A percentile compares a stretch with the other conserved stretches of the same genome.
Evolutionary conservation across 2,888 invertebrate genomes (phyloP).

Genomic region (Clepsis dumicolana): DNA sequence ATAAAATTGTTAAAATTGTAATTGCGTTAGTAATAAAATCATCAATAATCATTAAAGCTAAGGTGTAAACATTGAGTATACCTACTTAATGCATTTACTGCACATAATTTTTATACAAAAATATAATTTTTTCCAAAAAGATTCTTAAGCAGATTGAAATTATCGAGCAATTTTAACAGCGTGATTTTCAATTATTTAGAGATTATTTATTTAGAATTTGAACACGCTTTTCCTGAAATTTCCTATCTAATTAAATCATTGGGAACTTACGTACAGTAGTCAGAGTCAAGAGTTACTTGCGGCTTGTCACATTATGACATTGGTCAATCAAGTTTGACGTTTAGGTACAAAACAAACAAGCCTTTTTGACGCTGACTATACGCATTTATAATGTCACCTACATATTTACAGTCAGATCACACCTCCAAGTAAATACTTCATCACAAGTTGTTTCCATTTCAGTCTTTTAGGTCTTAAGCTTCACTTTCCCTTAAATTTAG

Average conservation of each 20-base stretch:
- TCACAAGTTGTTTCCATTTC: conserved; percentile 82
- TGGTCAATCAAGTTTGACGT: no score
- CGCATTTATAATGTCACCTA: conserved; percentile 51
- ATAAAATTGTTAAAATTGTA: conserved; percentile 12
- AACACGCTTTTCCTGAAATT: conserved; percentile 69
- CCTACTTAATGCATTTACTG: conserved; percentile 65
- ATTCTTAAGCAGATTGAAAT: conserved; percentile 49
- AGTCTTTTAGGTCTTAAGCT: conserved; percentile 67
- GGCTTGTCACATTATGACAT: no score
- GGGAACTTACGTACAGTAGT: neutral
- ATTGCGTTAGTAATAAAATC: conserved; percentile 42
- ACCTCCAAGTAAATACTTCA: conserved; percentile 61
- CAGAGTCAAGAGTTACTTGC: no score
- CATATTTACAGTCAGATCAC: conserved; percentile 71
- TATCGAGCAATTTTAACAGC: conserved; percentile 50
- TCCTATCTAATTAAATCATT: conserved; percentile 31
- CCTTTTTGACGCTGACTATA: no score
- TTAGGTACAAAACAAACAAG: conserved; percentile 6
- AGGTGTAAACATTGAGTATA: conserved; percentile 60
- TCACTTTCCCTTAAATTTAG: conserved; percentile 60
- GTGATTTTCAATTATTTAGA: conserved; percentile 56
- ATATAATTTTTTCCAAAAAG: conserved; percentile 73
- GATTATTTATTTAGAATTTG: conserved; percentile 60
- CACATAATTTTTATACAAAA: conserved; percentile 82
- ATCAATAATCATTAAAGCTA: conserved; percentile 50